A percentile compares a stretch with the other conserved stretches of the same genome.
phyloP scores from a whole-genome alignment of 2,797 vertebrate species.

The Syngnathus rostellatus region DNA sequence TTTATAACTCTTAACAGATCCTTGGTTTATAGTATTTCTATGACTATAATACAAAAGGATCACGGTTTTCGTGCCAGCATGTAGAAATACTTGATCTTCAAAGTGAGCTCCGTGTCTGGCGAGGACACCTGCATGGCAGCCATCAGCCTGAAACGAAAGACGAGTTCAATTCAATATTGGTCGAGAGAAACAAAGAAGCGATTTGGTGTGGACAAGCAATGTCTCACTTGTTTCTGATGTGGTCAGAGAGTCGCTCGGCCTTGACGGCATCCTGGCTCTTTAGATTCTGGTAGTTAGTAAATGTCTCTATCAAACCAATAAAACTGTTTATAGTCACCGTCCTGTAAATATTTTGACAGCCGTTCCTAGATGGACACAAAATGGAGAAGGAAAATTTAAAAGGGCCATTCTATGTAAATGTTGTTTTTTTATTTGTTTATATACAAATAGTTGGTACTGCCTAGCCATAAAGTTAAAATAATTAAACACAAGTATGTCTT shows the following conservation, averaged over 20 bases:
- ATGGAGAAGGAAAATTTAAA: not conserved
- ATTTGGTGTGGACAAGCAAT: not conserved
- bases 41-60: not conserved
- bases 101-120: conserved; percentile 35
- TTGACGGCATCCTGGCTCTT: conserved; percentile 35
- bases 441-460: not conserved
- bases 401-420: not conserved
- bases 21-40: not conserved
- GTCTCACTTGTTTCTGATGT: conserved; percentile 46
- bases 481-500: not conserved
- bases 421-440: not conserved
- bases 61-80: conserved; percentile 41
- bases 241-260: conserved; percentile 52
- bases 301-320: conserved; percentile 61
- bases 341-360: conserved; percentile 29
- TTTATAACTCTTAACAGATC: not conserved
- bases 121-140: conserved; percentile 42
- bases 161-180: not conserved
- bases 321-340: conserved; percentile 45
- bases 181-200: not conserved
- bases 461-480: not conserved
- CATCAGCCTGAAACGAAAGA: conserved; percentile 37
- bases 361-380: conserved; percentile 42
- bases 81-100: conserved; percentile 50
- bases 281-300: conserved; percentile 52